Evolutionary conservation across 1,140 invertebrate species (phyloP).

Genomic region (Heliconius nattereri): DNA sequence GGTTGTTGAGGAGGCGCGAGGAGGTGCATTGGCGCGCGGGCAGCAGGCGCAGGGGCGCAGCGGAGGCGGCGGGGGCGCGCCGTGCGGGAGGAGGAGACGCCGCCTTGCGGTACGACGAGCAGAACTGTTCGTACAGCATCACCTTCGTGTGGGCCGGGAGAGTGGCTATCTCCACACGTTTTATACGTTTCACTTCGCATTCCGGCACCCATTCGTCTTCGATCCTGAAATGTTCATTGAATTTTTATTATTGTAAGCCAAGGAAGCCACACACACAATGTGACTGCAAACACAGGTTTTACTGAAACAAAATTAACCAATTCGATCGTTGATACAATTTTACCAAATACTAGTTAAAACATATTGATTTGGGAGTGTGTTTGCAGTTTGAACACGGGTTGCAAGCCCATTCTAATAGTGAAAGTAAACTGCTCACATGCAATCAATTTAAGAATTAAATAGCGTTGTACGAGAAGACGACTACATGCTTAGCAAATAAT

Average conservation of each 20-base stretch:
- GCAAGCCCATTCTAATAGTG: conserved; percentile 52
- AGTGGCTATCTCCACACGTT: conserved; percentile 63
- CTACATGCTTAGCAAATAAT: conserved; percentile 7
- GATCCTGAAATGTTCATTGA: conserved; percentile 52
- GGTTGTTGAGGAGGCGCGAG: conserved; percentile 59
- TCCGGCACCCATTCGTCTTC: conserved; percentile 76
- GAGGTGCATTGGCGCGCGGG: conserved; percentile 56
- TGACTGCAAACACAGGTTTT: conserved; percentile 66
- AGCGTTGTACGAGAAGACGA: background rate
- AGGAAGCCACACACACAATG: conserved; percentile 65
- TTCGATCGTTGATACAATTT: background rate
- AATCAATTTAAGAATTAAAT: background rate
- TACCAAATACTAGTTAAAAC: background rate
- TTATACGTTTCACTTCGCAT: conserved; percentile 60
- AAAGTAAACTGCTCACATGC: background rate
- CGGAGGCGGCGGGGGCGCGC: conserved; percentile 29
- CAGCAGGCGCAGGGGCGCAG: conserved; percentile 40
- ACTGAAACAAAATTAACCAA: conserved; percentile 34
- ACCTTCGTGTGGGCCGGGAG: conserved; percentile 65
- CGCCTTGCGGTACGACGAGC: conserved; percentile 53
- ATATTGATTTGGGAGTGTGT: conserved; percentile 53
- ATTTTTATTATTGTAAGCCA: background rate
- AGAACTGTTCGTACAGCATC: conserved; percentile 68
- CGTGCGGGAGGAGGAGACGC: conserved; percentile 46
- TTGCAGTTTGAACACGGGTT: conserved; percentile 68